phyloP scores from a whole-genome alignment of 2,113 vertebrate genomes.

The Turdus rufiventris region DNA sequence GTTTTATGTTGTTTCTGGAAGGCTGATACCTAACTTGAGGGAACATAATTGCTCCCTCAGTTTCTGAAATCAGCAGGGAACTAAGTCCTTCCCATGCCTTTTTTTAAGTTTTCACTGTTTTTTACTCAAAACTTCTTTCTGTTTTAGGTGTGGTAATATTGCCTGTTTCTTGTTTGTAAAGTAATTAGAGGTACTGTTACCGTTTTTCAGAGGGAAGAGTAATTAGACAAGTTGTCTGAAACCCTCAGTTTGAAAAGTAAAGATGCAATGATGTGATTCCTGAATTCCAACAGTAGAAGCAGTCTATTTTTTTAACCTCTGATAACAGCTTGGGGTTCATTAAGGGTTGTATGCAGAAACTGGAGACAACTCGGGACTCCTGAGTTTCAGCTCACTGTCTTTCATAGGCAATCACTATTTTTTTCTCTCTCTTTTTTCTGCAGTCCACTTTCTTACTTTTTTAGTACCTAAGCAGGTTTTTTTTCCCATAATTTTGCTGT shows the following conservation, averaged over 20 bases:
- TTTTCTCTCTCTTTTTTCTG: rapidly evolving
- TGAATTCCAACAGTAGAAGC: background rate
- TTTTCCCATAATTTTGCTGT: background rate
- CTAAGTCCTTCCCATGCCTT: background rate
- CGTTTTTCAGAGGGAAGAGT: background rate
- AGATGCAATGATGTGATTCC: background rate
- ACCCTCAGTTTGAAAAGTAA: background rate
- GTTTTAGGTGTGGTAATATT: background rate
- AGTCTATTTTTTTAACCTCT: background rate
- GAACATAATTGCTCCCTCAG: background rate
- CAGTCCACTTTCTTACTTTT: background rate
- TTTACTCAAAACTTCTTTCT: background rate
- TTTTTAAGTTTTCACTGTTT: background rate
- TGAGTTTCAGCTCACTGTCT: background rate
- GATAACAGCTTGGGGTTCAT: background rate
- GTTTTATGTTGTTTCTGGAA: background rate
- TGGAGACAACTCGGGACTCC: background rate
- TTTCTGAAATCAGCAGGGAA: background rate
- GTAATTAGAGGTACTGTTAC: background rate
- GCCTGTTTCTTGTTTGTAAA: background rate
- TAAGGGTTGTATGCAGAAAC: background rate
- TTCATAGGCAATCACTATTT: background rate
- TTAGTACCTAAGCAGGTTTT: background rate
- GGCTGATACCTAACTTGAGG: background rate
- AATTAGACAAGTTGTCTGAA: background rate